Base-by-base conservation (phyloP, 1,140 invertebrate genomes). In the Drosophila funebris region DNA sequence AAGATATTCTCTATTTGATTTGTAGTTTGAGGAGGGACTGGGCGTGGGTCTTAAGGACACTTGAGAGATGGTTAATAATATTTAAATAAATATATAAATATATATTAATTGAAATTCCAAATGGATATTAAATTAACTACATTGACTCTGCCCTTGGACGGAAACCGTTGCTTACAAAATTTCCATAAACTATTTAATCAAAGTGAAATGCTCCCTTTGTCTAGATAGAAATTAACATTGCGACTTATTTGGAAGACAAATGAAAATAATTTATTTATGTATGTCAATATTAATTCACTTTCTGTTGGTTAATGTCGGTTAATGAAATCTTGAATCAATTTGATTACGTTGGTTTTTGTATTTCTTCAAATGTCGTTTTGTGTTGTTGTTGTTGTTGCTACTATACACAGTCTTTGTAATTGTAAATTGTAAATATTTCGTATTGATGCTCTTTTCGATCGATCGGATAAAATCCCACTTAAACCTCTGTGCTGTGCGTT, bases 401-500 rank as follows among this genome's bases (percentile, higher is more conserved):
- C 83, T 88, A 70, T 88, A 88, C 83, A 88, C 83, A 88, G 83
- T 88, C 83, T 88, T 88, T 88, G 83, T 88, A 76, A 61, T 50
- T 82, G 36, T 68, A 68, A 63, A 58, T 62, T 58, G 56, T 76
- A 72, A 66, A 62, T 73, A 29, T 62, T 58, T 79, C 54, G 14
- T 61, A 44, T 61, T 78, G 67, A 57, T 33, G 39, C 52, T 77
- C 31, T 39, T 31, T 7, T 61, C 33, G 39, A 37, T 61, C 50
- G 24, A 58, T 29, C 14, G 29, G 18, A 64, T 64, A 18, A 24
- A 9, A 14, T n/a, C 9, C 16, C 36, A 3, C 14, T 33, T 93
- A 96, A 36, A 97, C 96, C 89, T 97, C 96, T 1, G 96, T 97
- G 72, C 96, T 96, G 78, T 96, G 96, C 11, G 96, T 97, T 90